Evolutionary conservation across 1,140 invertebrate species (phyloP).

Genomic region (Scaptomyza pallida): DNA sequence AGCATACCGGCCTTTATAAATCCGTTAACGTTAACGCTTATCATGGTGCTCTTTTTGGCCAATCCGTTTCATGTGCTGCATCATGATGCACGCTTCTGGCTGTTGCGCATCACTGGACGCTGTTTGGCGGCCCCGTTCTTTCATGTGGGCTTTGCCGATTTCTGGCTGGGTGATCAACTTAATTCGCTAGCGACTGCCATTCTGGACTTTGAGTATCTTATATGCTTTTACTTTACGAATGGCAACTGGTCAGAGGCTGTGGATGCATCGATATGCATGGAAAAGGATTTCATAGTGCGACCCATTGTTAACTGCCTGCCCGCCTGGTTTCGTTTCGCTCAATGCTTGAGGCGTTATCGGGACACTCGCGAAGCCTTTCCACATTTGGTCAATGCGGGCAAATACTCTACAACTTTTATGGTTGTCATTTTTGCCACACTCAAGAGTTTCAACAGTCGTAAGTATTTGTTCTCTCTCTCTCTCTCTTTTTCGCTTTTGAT

Average conservation of each 20-base stretch:
- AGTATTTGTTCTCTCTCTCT: slow-evolving; percentile 38
- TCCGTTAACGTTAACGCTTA: slow-evolving; percentile 92
- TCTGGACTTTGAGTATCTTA: slow-evolving; percentile 96
- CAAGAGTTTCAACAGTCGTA: slow-evolving; percentile 88
- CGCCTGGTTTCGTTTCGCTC: slow-evolving; percentile 98
- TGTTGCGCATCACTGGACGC: slow-evolving; percentile 90
- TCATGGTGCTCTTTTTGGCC: slow-evolving; percentile 95
- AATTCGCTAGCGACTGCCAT: slow-evolving; percentile 96
- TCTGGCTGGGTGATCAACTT: slow-evolving; percentile 99
- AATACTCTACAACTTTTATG: slow-evolving; percentile 99
- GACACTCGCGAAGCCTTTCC: slow-evolving; percentile 96
- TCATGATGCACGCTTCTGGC: slow-evolving; percentile 95
- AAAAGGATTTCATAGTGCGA: slow-evolving; percentile 87
- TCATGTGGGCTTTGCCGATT: slow-evolving; percentile 98
- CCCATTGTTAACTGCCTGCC: slow-evolving; percentile 95
- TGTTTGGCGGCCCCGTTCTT: slow-evolving; percentile 96
- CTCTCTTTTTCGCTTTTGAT: neutral
- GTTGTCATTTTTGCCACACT: slow-evolving; percentile 95
- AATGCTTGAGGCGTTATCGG: slow-evolving; percentile 96
- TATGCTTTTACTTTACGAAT: slow-evolving; percentile 92
- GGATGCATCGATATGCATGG: slow-evolving; percentile 87
- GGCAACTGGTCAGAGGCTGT: slow-evolving; percentile 88
- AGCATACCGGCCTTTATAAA: slow-evolving; percentile 95
- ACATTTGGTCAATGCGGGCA: slow-evolving; percentile 98
- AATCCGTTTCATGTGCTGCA: slow-evolving; percentile 97